Base-by-base conservation (phyloP, 2,888 invertebrate species). In the Euphydryas editha region DNA sequence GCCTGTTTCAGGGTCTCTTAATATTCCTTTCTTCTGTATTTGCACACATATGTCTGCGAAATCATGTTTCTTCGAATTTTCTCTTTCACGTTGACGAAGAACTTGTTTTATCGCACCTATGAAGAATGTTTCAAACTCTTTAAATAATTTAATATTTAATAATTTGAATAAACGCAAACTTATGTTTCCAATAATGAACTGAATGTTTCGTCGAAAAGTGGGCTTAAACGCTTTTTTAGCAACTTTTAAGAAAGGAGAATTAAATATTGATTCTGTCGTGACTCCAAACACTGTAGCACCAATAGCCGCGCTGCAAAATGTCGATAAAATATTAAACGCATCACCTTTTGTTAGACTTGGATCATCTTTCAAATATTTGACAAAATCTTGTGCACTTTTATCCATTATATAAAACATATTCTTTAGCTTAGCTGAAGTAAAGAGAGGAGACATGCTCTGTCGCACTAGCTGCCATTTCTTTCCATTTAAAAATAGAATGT, bases 241-340 rank as follows among this genome's bases (percentile, higher is more conserved):
- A 68, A 78, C 70, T 30, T 70, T 58, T 17, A 74, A 75, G 65
- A 78, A 87, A 61, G 75, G 81, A n/a, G 73, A 85, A 20, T 85
- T 75, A 20, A 79, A 81, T n/a, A 82, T 74, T 0, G 78, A 77
- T 59, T 81, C 73, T 13, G 81, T 75, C 6, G 76, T 77, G 2
- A 88, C 75, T 7, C 88, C 88, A 71, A 88, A 88, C 0, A 86
- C 84, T 5, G 81, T 76, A 2, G 81, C 79, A n/a, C 78, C 77
- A 2, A 87, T 77, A 0, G 80, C 76, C 0, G 78, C 78, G 54
- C 75, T 64, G 39, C 76, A 75, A 65, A 77, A 81, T 11, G 75
- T 74, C 0, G 67, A 64, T 6, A 78, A 39, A 1, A 73, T 76
- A 5, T 71, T 62, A 49, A 73, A 79, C 6, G 71, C 51, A 30